A percentile compares a stretch with the other conserved stretches of the same genome.
These are phyloP conservation scores for Drosophila fungiperda DNA, from an alignment of 2,888 invertebrate genomes.

Conservation along the genomic window DNA sequence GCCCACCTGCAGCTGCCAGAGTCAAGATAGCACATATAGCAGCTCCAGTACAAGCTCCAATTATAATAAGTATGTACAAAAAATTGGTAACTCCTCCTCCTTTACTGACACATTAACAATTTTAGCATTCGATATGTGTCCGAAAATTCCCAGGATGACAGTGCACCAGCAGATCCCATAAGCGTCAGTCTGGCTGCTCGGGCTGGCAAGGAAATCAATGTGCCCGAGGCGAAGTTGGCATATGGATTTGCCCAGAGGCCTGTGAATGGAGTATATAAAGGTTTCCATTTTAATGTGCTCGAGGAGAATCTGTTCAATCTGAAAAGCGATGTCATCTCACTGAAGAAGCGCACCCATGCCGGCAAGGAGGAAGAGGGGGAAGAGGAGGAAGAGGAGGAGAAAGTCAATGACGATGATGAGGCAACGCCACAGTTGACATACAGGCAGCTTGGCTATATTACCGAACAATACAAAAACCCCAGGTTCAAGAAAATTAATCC, in stretches of 20 bases:
- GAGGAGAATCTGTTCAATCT: conserved; percentile 86
- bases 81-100: background rate
- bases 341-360: conserved; percentile 79
- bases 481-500: conserved; percentile 64
- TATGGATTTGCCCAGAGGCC: conserved; percentile 86
- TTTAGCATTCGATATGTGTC: conserved; percentile 56
- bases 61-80: conserved; percentile 56
- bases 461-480: conserved; percentile 83
- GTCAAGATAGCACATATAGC: conserved; percentile 54
- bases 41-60: conserved; percentile 41
- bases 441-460: conserved; percentile 85
- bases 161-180: conserved; percentile 85
- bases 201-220: conserved; percentile 83
- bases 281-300: conserved; percentile 83
- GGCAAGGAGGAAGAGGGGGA: conserved; percentile 63
- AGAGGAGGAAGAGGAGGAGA: conserved; percentile 70
- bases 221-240: conserved; percentile 86
- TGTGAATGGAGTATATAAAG: conserved; percentile 82
- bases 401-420: conserved; percentile 48
- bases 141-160: conserved; percentile 50
- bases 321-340: conserved; percentile 86
- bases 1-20: conserved; percentile 63
- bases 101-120: too few species aligned
- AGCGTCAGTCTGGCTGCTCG: conserved; percentile 85
- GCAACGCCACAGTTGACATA: conserved; percentile 82